Conservation (phyloP, 2,888 invertebrate genomes). For the Cabera pusaria region DNA sequence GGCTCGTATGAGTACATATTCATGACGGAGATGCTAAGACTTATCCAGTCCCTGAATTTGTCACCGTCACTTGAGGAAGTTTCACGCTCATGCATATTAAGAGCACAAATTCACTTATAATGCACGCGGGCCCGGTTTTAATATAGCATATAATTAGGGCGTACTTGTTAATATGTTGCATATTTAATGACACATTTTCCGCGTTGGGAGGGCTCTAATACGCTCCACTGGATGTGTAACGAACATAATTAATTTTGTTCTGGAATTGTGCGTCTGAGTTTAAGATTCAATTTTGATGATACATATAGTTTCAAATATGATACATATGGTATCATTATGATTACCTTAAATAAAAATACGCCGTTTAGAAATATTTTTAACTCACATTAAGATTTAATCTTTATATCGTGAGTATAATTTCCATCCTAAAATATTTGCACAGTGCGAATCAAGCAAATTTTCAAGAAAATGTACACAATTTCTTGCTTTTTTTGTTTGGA, state of each 20-base stretch:
- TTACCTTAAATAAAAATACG: too few species aligned
- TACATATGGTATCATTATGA: too few species aligned
- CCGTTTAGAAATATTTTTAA: too few species aligned
- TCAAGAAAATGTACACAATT: constrained; percentile 13
- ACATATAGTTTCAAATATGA: too few species aligned
- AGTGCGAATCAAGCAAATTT: constrained; percentile 6
- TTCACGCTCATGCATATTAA: constrained; percentile 74
- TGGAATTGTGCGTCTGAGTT: constrained; percentile 9
- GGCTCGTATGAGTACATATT: constrained; percentile 62
- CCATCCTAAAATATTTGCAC: constrained; percentile 4
- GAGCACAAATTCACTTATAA: constrained; percentile 74
- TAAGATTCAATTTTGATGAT: too few species aligned
- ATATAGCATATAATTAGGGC: constrained; percentile 54
- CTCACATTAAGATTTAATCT: too few species aligned
- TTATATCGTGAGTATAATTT: too few species aligned
- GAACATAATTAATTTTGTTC: constrained; percentile 23
- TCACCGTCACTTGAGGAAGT: constrained; percentile 62
- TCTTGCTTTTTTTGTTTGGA: constrained; percentile 34
- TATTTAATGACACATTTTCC: constrained; percentile 40
- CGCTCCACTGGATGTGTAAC: constrained; percentile 16
- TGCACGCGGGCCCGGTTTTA: constrained; percentile 54
- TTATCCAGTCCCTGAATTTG: constrained; percentile 60
- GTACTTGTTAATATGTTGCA: constrained; percentile 47
- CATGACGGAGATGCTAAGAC: constrained; percentile 52
- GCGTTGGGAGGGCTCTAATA: constrained; percentile 5